Percentiles rank a stretch among this genome's conserved stretches.
These are phyloP conservation scores for Sebastes flavidus DNA, from an alignment of 2,797 vertebrate species.

Conservation along the genomic window DNA sequence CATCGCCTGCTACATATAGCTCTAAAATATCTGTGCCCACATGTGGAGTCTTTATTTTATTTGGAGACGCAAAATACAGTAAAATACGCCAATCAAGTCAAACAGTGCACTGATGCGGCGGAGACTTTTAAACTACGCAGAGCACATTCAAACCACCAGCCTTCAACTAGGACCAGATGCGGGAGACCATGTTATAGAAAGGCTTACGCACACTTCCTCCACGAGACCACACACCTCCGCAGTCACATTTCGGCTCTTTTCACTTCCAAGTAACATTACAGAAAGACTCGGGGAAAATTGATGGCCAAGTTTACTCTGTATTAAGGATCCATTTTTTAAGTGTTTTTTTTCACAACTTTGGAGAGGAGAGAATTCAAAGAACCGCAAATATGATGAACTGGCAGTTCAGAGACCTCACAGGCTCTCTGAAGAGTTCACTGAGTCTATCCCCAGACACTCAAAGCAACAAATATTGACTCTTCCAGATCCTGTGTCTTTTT, in stretches of 20 bases:
- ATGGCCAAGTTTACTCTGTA: constrained; percentile 18
- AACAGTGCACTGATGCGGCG: constrained; percentile 36
- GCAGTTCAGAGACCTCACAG: constrained; percentile 16
- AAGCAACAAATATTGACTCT: constrained; percentile 74
- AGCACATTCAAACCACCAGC: constrained; percentile 60
- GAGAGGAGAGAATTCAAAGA: constrained; percentile 27
- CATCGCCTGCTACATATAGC: neutral
- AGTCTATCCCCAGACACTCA: constrained; percentile 43
- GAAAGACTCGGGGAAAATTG: constrained; percentile 22
- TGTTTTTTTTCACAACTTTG: constrained; percentile 13
- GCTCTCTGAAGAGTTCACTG: constrained; percentile 46
- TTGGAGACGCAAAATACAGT: constrained; percentile 6
- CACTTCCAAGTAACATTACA: constrained; percentile 34
- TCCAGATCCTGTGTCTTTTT: constrained; percentile 41
- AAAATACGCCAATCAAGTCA: constrained; percentile 53
- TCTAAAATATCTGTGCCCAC: neutral
- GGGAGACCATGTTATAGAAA: constrained; percentile 50
- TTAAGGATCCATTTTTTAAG: constrained; percentile 22
- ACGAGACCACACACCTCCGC: constrained; percentile 67
- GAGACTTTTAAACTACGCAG: constrained; percentile 41
- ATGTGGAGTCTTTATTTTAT: constrained; percentile 12
- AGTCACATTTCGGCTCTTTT: constrained; percentile 40
- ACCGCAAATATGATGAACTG: constrained; percentile 46
- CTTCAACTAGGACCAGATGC: constrained; percentile 73
- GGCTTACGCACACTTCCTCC: constrained; percentile 49